A percentile compares a stretch with the other conserved stretches of the same genome.
phyloP scores from a whole-genome alignment of 2,888 invertebrate genomes.

The Nebria salina region DNA sequence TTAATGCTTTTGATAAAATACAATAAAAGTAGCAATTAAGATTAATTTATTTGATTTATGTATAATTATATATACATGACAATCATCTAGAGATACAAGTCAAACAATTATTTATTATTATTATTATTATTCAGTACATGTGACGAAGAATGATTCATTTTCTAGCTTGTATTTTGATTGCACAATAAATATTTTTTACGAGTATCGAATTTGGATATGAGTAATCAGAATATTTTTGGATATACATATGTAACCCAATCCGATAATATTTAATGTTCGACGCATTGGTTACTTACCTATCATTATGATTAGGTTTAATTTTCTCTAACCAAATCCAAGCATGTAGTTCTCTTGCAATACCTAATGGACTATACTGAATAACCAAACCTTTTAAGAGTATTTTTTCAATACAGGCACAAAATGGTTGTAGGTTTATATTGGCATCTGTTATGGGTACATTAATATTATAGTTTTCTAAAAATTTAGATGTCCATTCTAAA shows the following conservation, averaged over 20 bases:
- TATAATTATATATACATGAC: not conserved
- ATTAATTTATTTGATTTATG: too few species aligned
- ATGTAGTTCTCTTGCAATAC: constrained; percentile 61
- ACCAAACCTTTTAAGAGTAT: constrained; percentile 68
- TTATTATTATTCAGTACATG: too few species aligned
- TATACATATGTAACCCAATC: too few species aligned
- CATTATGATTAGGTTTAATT: constrained; percentile 57
- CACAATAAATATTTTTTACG: too few species aligned
- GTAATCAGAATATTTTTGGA: too few species aligned
- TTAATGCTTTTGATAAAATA: not conserved
- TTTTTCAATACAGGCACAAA: constrained; percentile 67
- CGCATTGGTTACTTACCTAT: constrained; percentile 25
- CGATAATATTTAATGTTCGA: too few species aligned
- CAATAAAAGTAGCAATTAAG: not conserved
- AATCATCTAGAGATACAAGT: too few species aligned
- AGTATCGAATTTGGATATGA: too few species aligned
- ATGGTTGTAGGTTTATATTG: constrained; percentile 62
- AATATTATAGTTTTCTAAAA: constrained; percentile 58
- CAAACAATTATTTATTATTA: too few species aligned
- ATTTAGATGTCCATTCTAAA: constrained; percentile 61
- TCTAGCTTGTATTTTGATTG: too few species aligned
- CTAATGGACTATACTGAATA: constrained; percentile 59
- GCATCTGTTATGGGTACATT: constrained; percentile 61
- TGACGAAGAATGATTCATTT: too few species aligned
- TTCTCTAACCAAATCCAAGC: constrained; percentile 68